Evolutionary conservation across 2,797 vertebrate genomes (phyloP), one percentile per base, ranked within the genome.

Genomic region (Hafferia zeledoni): DNA sequence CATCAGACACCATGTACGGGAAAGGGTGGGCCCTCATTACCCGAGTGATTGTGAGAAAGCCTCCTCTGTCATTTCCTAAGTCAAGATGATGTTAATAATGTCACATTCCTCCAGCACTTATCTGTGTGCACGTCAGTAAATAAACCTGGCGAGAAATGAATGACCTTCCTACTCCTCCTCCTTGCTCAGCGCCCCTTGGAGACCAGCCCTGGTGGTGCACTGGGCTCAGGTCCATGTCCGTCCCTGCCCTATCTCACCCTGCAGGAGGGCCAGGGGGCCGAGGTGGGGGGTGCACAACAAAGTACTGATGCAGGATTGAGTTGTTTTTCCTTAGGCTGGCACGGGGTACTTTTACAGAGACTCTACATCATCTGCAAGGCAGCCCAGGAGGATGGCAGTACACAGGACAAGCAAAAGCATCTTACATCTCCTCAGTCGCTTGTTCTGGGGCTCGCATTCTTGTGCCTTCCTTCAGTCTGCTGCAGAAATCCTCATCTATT

Each of bases 401-500:
- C 23, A 2, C 50, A 33, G 39, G 13, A 31, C 43, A 72, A 78
- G 52, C 16, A 30, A 55, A 47, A 37, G 5, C 24, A 13, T 78
- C 98, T 97, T 96, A 98, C 98, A 98, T 98, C 95, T 98, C 98
- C 25, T 98, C 57, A 0, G 97, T 98, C 0, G 97, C 98, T 31
- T 97, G 97, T 64, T 98, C 98, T 0, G 98, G 98, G 4, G 98
- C 96, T 83, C 97, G 75, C 98, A 98, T 98, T 76, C 98, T 96
- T 75, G 98, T 97, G 90, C 98, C 98, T 67, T 98, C 98, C 64
- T 98, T 98, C 67, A 98, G 95, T 72, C 94, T 97, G 71, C 96
- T 97, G 94, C 98, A 98, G 96, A 98, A 98, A 63, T 98, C 98
- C 61, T 98, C 98, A 0, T 98, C 98, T 91, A 98, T 98, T 39